These are phyloP conservation scores for Pipistrellus nathusii DNA, from an alignment of 2,797 vertebrate genomes.

Conservation along the genomic window DNA sequence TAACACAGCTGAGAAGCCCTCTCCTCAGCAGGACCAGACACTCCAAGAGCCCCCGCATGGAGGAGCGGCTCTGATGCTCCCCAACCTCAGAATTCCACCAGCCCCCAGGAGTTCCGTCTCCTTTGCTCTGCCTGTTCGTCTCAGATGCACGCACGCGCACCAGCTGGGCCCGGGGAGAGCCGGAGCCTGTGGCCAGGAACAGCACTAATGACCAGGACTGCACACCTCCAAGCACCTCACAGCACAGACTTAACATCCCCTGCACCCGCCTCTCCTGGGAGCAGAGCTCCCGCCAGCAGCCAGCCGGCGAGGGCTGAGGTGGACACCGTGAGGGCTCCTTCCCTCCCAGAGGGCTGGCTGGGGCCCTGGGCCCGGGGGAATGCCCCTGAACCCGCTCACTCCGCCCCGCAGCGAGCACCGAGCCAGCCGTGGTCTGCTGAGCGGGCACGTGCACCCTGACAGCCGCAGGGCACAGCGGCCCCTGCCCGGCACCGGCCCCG, in stretches of 20 bases:
- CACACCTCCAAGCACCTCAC: neutral
- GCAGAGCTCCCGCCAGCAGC: neutral
- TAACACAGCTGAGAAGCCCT: neutral
- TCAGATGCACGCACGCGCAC: neutral
- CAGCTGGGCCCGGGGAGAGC: neutral
- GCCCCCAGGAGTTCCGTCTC: neutral
- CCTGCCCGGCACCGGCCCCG: neutral
- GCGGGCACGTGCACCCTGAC: too few relatives aligned
- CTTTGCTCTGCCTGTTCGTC: neutral
- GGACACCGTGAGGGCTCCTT: neutral
- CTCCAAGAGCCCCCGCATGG: neutral
- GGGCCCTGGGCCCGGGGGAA: neutral
- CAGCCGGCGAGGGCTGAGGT: neutral
- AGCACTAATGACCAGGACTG: neutral
- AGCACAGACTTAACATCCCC: neutral
- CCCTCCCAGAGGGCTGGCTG: neutral
- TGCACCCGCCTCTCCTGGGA: neutral
- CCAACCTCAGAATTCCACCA: neutral
- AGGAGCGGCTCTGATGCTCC: constrained; percentile 34
- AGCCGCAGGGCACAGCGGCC: neutral
- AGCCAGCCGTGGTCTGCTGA: neutral
- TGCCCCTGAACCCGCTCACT: neutral
- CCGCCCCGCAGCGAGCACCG: neutral
- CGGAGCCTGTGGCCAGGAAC: neutral
- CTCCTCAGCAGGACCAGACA: neutral